These are phyloP conservation scores for Hyppa rectilinea DNA, from an alignment of 2,888 invertebrate genomes.

Conservation along the genomic window DNA sequence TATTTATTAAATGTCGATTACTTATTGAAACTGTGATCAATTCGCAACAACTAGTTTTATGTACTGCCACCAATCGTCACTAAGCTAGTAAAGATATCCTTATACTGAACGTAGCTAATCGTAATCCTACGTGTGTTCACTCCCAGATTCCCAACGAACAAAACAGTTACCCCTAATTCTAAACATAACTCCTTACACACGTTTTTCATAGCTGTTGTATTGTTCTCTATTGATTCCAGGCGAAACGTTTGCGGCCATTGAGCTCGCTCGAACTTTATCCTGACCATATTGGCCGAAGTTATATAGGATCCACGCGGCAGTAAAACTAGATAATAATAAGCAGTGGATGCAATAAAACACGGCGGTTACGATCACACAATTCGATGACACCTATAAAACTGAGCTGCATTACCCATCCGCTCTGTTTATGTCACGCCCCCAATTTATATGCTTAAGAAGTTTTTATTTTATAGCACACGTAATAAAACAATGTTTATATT, in stretches of 20 bases:
- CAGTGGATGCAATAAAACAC: constrained; percentile 79
- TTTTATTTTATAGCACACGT: constrained; percentile 75
- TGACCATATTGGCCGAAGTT: constrained; percentile 39
- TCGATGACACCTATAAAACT: constrained; percentile 81
- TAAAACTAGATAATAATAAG: constrained; percentile 80
- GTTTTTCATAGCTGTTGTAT: constrained; percentile 39
- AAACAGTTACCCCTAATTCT: constrained; percentile 23
- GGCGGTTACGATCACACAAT: constrained; percentile 78
- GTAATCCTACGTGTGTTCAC: constrained; percentile 4
- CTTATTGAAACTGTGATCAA: constrained; percentile 5
- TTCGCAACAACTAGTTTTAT: not conserved
- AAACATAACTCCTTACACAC: constrained; percentile 11
- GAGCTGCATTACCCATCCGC: constrained; percentile 74
- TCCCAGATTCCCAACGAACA: constrained; percentile 3
- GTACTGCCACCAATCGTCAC: not conserved
- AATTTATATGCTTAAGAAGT: constrained; percentile 79
- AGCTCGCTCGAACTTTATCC: constrained; percentile 56
- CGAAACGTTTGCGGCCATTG: constrained; percentile 35
- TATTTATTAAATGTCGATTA: too few species aligned
- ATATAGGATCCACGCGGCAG: constrained; percentile 61
- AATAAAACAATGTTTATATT: constrained; percentile 66
- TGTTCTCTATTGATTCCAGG: constrained; percentile 52
- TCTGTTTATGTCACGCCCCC: constrained; percentile 75
- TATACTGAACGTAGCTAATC: constrained; percentile 3
- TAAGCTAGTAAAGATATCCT: not conserved